Conservation (phyloP, 2,888 invertebrate genomes). For the Trissonchulus sp. region DNA sequence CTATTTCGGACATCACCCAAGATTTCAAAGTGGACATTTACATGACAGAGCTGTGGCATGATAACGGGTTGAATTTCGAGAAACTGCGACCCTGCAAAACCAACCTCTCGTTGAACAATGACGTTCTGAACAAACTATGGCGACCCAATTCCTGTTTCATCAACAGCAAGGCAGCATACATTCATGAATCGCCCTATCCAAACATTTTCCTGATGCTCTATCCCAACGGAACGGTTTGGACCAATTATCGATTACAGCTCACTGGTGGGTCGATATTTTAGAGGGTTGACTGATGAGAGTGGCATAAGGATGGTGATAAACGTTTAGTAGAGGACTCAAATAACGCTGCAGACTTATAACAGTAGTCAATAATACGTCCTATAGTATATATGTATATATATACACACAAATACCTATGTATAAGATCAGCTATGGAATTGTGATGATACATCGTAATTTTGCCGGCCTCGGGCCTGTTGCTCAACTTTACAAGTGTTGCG, state of each 20-base stretch:
- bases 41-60: slow-evolving; percentile 26
- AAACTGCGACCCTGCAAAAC: slow-evolving; percentile 22
- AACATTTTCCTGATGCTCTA: slow-evolving; percentile 51
- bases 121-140: slow-evolving; percentile 35
- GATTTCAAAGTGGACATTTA: slow-evolving; percentile 28
- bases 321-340: too few relatives aligned
- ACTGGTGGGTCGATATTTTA: too few relatives aligned
- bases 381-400: too few relatives aligned
- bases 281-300: too few relatives aligned
- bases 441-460: too few relatives aligned
- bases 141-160: slow-evolving; percentile 29
- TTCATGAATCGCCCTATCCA: slow-evolving; percentile 49
- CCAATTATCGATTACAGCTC: slow-evolving; percentile 43
- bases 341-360: slow-evolving; percentile 28
- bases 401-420: too few relatives aligned
- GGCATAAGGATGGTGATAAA: too few relatives aligned
- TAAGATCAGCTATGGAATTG: too few relatives aligned
- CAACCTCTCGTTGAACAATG: slow-evolving; percentile 17
- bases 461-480: too few relatives aligned
- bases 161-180: slow-evolving; percentile 39
- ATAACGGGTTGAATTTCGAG: not conserved
- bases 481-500: too few relatives aligned
- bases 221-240: slow-evolving; percentile 51
- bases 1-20: slow-evolving; percentile 23
- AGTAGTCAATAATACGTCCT: too few relatives aligned